Evolutionary conservation across 2,888 invertebrate species (phyloP), one percentile per base, ranked within the genome.

Genomic region (Rhodophaea formosa): DNA sequence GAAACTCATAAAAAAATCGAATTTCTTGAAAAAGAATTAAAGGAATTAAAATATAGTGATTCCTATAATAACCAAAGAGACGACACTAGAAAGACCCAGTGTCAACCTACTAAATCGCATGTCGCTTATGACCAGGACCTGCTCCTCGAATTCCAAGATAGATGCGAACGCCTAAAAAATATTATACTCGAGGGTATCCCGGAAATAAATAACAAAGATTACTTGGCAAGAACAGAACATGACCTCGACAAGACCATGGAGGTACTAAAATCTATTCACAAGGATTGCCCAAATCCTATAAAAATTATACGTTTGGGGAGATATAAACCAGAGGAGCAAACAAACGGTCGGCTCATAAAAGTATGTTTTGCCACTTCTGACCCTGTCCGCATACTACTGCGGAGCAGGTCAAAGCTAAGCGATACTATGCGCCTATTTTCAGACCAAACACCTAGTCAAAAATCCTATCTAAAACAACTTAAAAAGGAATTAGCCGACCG

Each of bases 381-480:
- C 45, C 14, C 46, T 17, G 46, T 46, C 14, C 46, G 23, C 23
- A 46, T 14, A 46, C 29, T 46, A 3, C 29, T 46, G 23, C 46
- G 46, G 23, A 46, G 23, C n/a, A 46, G 46, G 12, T 46, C 46
- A 12, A 46, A 46, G 29, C 10, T 46, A 23, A 23, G 14, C 8
- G 46, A 23, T 12, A 46, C 3, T 14, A 23, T 46, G 10, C 46
- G 46, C 10, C 10, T 46, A 14, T 46, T 23, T 23, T 46, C 23
- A 3, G 46, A 46, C 46, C 46, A 46, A 46, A 46, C 46, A 3
- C 46, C 46, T 14, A 46, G 46, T 10, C 46, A 46, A 46, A 46
- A 23, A 46, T 5, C 23, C 2, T 46, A 46, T 23, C 17, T 46
- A 6, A 46, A 23, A 46, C 46, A 46, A 10, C 46, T 46, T 5